Conservation (phyloP, 2,888 invertebrate genomes). For the Hydrotaea diabolus region DNA sequence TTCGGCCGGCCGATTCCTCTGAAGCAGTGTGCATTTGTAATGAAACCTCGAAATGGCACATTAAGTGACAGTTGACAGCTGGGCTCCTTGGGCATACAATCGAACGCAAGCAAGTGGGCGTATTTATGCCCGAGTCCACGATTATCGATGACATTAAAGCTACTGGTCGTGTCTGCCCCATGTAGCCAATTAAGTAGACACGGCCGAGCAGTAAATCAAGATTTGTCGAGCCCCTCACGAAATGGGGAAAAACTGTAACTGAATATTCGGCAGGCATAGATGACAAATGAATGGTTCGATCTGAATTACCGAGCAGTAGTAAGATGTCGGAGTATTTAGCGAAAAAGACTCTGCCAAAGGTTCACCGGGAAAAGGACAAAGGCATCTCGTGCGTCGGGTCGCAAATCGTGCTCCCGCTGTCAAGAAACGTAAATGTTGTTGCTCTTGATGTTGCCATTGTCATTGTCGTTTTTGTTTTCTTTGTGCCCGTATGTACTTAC, state of each 20-base stretch:
- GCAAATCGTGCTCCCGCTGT: not conserved
- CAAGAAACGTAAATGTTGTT: not conserved
- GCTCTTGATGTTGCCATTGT: not conserved
- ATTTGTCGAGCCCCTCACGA: not conserved
- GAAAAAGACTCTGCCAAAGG: not conserved
- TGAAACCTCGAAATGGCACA: conserved; percentile 15
- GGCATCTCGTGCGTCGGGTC: not conserved
- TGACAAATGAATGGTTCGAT: too few relatives aligned
- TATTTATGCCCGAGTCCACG: not conserved
- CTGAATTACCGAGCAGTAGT: not conserved
- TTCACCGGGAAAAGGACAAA: not conserved
- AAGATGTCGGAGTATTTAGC: not conserved
- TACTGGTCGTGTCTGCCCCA: not conserved
- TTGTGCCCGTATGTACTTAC: not conserved
- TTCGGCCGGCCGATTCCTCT: not conserved
- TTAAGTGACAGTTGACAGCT: conserved; percentile 51
- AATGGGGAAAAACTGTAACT: not conserved
- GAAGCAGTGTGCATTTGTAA: not conserved
- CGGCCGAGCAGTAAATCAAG: not conserved
- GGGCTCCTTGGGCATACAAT: not conserved
- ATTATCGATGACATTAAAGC: conserved; percentile 1
- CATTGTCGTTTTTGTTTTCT: not conserved
- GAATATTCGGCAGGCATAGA: not conserved
- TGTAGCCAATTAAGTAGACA: not conserved
- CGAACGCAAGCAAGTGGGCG: not conserved